Evolutionary conservation across 2,888 invertebrate genomes (phyloP).

Genomic region (Buathra laborator): DNA sequence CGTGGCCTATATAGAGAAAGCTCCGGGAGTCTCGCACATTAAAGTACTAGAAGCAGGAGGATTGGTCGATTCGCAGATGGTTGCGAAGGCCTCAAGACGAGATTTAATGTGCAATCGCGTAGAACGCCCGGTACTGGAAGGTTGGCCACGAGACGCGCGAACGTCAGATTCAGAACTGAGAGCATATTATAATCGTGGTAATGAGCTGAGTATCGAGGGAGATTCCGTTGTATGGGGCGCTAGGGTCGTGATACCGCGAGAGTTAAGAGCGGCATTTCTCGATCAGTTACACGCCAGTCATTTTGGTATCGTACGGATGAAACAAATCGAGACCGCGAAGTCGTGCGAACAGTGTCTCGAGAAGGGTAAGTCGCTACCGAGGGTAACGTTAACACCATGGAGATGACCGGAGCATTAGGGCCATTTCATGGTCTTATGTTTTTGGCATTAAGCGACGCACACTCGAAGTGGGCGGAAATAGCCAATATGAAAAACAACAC

Average conservation of each 20-base stretch:
- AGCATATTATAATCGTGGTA: conserved; percentile 23
- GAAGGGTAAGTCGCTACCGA: conserved; percentile 22
- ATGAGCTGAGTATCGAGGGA: conserved; percentile 22
- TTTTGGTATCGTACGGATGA: conserved; percentile 51
- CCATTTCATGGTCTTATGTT: conserved; percentile 61
- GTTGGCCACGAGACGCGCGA: conserved; percentile 16
- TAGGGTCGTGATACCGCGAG: conserved; percentile 25
- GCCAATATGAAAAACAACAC: too few species aligned
- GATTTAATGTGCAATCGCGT: conserved; percentile 1
- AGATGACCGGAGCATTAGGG: conserved; percentile 45
- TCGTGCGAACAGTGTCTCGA: conserved; percentile 32
- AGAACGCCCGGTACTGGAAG: conserved; percentile 7
- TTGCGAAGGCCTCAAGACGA: conserved; percentile 29
- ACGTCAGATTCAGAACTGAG: conserved; percentile 6
- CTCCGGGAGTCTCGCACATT: conserved; percentile 24
- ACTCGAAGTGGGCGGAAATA: conserved; percentile 55
- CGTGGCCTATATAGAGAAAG: conserved; percentile 3
- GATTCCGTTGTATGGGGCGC: conserved; percentile 41
- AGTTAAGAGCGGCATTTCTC: conserved; percentile 28
- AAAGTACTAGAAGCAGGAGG: conserved; percentile 23
- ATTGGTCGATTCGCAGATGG: conserved; percentile 12
- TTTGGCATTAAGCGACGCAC: conserved; percentile 60
- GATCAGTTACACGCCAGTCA: conserved; percentile 44
- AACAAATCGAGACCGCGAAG: conserved; percentile 28
- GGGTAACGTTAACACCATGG: conserved; percentile 48